Conservation (phyloP, 2,113 vertebrate species). For the Megaceryle torquata region DNA sequence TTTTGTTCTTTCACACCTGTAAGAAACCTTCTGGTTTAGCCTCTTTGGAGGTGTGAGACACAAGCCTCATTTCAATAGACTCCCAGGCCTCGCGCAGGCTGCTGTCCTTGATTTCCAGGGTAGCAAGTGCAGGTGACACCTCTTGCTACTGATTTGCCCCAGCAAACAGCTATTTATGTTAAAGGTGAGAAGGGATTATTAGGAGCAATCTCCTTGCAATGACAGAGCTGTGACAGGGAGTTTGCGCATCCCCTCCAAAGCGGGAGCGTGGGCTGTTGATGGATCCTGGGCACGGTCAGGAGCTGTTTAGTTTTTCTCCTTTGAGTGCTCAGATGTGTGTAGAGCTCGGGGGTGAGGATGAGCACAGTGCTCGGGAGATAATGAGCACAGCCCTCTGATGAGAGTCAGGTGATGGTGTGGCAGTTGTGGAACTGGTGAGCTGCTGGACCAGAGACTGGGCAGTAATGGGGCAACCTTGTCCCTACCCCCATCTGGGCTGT, state of each 20-base stretch:
- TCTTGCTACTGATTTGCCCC: neutral
- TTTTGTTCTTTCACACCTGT: neutral
- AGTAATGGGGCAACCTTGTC: neutral
- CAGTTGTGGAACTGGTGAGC: neutral
- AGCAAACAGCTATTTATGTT: neutral
- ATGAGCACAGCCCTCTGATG: neutral
- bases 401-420: neutral
- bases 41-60: neutral
- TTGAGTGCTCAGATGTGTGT: neutral
- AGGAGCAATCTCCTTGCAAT: neutral
- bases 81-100: neutral
- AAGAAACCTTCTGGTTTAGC: neutral
- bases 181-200: neutral
- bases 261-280: neutral
- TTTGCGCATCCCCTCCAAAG: neutral
- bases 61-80: neutral
- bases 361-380: neutral
- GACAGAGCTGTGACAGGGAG: neutral
- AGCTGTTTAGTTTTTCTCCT: neutral
- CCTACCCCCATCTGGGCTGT: neutral
- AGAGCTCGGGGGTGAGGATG: neutral
- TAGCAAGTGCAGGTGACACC: neutral
- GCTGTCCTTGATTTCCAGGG: neutral
- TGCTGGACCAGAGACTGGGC: neutral
- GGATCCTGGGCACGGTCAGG: neutral